Conservation (phyloP, 1,140 invertebrate species). For the Aphelenchoides avenae region DNA sequence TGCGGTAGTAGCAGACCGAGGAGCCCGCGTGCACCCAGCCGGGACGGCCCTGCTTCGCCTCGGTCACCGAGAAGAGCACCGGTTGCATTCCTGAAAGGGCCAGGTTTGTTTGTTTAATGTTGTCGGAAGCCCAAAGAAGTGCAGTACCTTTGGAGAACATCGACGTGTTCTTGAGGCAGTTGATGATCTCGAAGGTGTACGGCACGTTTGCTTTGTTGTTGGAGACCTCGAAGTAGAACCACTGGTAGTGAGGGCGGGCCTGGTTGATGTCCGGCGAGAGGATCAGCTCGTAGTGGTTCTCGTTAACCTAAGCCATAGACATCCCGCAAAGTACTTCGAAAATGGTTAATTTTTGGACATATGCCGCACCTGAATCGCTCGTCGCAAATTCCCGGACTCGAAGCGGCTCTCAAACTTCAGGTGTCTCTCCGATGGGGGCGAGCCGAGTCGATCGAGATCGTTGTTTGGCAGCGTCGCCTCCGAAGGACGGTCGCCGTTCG, state of each 20-base stretch:
- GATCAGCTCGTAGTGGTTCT: conserved; percentile 83
- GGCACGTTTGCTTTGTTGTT: conserved; percentile 71
- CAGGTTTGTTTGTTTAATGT: neutral
- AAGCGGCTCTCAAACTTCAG: conserved; percentile 88
- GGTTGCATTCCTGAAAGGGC: conserved; percentile 74
- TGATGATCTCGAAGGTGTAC: conserved; percentile 84
- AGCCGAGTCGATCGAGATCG: conserved; percentile 52
- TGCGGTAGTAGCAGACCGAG: conserved; percentile 76
- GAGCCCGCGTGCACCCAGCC: conserved; percentile 73
- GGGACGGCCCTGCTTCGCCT: conserved; percentile 67
- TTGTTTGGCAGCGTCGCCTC: conserved; percentile 20
- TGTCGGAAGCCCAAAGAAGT: neutral
- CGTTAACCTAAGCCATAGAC: conserved; percentile 7
- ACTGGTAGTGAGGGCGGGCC: conserved; percentile 72
- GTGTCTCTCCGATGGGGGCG: conserved; percentile 62
- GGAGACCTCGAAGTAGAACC: conserved; percentile 84
- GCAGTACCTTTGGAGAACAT: conserved; percentile 82
- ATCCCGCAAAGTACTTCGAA: neutral
- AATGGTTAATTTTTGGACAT: neutral
- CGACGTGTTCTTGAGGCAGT: conserved; percentile 81
- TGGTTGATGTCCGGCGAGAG: conserved; percentile 82
- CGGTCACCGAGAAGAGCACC: conserved; percentile 76
- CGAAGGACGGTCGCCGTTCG: conserved; percentile 1
- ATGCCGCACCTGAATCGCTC: conserved; percentile 80
- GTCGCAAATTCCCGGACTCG: conserved; percentile 88